Base-by-base conservation (phyloP, 2,888 invertebrate genomes). In the Nysson spinosus region DNA sequence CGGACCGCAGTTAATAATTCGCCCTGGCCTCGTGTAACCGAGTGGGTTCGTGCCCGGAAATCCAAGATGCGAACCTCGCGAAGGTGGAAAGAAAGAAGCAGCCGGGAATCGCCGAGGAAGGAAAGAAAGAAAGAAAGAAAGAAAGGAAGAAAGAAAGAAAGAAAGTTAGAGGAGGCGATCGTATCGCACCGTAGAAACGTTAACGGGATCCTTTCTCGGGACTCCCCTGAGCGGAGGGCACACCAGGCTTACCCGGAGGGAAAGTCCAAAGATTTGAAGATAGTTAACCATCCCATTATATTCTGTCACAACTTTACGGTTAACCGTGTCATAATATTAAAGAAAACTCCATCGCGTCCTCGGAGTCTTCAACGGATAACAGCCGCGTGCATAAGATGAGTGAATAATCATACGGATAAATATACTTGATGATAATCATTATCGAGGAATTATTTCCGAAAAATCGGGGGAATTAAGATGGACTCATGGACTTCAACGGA, bases 171-270 rank as follows among this genome's bases (percentile, higher is more conserved):
- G n/a, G n/a, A n/a, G 43, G 56, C 66, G 80, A 81, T 81, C 63
- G 67, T 79, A 81, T 79, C 81, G 78, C 46, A n/a, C 63, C 61
- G 50, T 42, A 62, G 71, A 58, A 71, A 68, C 73, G 61, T 66
- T 80, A 80, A 80, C 79, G 79, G 78, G 66, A 79, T 71, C n/a
- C n/a, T n/a, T n/a, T 62, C 62, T 50, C 57, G 50, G 57, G 26
- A 20, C 57, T 30, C 28, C 39, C 30, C 57, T 22, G 30, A 49
- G 20, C 34, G 28, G 51, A 40, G 43, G n/a, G n/a, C 28, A n/a
- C 28, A n/a, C 9, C 28, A 3, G 5, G 2, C 4, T 28, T n/a
- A 9, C 28, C 4, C 14, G 34, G 34, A 34, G 34, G 24, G 9
- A 24, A 24, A 5, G 24, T 24, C 24, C 24, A 9, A 9, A 5